Evolutionary conservation across 2,888 invertebrate genomes (phyloP).

Genomic region (Pristionchus maxplancki): DNA sequence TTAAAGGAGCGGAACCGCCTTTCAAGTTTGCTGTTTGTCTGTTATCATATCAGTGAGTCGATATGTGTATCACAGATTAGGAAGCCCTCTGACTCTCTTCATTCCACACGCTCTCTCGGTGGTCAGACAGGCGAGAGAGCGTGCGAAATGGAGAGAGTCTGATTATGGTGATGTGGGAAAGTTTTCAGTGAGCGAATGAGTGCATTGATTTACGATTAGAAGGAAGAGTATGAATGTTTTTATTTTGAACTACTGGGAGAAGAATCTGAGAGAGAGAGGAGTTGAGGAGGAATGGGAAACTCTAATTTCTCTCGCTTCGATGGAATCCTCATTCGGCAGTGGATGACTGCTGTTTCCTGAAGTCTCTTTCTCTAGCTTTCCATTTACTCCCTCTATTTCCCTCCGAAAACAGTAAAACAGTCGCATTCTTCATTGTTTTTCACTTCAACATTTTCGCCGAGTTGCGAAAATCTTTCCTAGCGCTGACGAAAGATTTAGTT

Average conservation of each 20-base stretch:
- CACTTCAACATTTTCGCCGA: not conserved
- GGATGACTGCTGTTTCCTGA: not conserved
- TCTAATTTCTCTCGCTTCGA: not conserved
- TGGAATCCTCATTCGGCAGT: not conserved
- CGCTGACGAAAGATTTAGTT: not conserved
- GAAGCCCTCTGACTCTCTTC: no score
- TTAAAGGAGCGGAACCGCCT: not conserved
- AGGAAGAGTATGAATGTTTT: not conserved
- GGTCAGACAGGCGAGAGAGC: no score
- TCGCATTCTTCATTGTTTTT: not conserved
- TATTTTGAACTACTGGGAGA: not conserved
- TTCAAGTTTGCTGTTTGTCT: not conserved
- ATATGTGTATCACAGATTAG: not conserved
- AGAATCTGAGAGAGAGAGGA: not conserved
- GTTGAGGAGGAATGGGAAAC: conserved; percentile 8
- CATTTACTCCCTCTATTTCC: not conserved
- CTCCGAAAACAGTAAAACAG: not conserved
- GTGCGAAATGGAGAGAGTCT: no score
- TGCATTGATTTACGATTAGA: not conserved
- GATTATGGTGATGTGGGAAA: no score
- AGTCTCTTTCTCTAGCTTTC: not conserved
- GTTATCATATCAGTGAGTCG: not conserved
- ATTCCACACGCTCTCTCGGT: no score
- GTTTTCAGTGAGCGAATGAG: not conserved
- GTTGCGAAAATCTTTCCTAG: not conserved